A percentile compares a stretch with the other conserved stretches of the same genome.
phyloP scores from a whole-genome alignment of 2,113 vertebrate genomes.

The Tragelaphus strepsiceros region DNA sequence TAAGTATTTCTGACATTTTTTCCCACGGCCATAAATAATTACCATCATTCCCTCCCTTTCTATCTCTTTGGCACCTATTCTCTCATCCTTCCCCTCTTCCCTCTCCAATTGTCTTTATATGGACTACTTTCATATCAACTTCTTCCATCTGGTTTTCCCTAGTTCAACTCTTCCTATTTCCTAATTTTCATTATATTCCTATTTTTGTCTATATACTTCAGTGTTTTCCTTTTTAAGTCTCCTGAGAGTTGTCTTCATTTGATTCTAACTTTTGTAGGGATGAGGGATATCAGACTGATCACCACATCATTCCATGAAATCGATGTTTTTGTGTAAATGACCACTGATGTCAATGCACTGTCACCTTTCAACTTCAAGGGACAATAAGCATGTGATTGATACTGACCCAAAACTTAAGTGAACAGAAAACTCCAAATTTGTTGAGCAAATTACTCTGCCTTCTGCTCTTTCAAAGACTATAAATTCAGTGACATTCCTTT shows the following conservation, averaged over 20 bases:
- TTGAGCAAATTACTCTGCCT: background rate
- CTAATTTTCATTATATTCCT: background rate
- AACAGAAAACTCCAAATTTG: background rate
- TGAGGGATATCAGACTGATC: background rate
- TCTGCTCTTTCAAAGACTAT: background rate
- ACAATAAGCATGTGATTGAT: rapidly evolving
- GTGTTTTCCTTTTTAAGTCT: background rate
- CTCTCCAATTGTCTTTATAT: background rate
- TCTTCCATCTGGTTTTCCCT: background rate
- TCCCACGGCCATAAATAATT: background rate
- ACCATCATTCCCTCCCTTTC: background rate
- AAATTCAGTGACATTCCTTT: background rate
- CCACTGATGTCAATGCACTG: background rate
- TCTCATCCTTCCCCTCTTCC: background rate
- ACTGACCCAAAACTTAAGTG: rapidly evolving
- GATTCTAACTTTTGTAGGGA: background rate
- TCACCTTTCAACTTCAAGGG: background rate
- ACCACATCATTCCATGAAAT: background rate
- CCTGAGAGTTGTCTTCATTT: background rate
- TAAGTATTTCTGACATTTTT: background rate
- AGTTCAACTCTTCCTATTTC: background rate
- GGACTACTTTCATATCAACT: background rate
- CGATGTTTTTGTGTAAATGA: background rate
- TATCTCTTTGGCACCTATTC: background rate
- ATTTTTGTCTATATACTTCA: background rate